A percentile compares a stretch with the other conserved stretches of the same genome.
Conservation (phyloP, 2,797 vertebrate species). For the Falco novaeseelandiae region DNA sequence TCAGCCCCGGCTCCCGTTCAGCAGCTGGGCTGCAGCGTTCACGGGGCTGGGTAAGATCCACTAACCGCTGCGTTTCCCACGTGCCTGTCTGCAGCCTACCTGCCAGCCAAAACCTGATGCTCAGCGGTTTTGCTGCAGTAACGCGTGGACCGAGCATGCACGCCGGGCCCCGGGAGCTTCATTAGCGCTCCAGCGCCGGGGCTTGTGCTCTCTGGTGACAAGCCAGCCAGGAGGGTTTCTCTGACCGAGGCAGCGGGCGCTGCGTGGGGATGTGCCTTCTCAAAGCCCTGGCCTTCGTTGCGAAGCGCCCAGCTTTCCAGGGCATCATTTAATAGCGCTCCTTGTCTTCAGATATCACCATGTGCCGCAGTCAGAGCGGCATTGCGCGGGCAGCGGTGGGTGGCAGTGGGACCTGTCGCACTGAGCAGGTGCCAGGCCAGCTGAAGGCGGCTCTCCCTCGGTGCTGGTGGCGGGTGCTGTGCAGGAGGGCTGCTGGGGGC, state of each 20-base stretch:
- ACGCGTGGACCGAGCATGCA: not conserved
- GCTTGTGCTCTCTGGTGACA: not conserved
- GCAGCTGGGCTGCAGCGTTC: not conserved
- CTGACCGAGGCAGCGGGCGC: not conserved
- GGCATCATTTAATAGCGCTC: not conserved
- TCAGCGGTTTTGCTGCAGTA: not conserved
- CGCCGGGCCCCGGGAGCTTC: not conserved
- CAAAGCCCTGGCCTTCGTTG: not conserved
- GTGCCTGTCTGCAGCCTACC: not conserved
- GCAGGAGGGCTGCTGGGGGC: not conserved
- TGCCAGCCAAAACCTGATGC: not conserved
- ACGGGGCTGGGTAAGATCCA: not conserved
- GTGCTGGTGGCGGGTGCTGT: not conserved
- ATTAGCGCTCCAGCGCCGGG: not conserved
- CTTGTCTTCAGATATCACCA: not conserved
- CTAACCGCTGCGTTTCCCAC: not conserved
- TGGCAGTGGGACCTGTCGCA: not conserved
- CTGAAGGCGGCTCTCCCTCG: not conserved
- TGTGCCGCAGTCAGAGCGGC: not conserved
- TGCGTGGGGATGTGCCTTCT: not conserved
- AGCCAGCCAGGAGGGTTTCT: not conserved
- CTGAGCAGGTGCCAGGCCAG: not conserved
- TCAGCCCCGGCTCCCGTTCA: not conserved
- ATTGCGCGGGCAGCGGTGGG: accelerated
- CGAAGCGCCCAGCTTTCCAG: not conserved